Percentiles rank a stretch among this genome's conserved stretches.
Evolutionary conservation across 1,140 invertebrate species (phyloP).

Genomic region (Tribolium castaneum): DNA sequence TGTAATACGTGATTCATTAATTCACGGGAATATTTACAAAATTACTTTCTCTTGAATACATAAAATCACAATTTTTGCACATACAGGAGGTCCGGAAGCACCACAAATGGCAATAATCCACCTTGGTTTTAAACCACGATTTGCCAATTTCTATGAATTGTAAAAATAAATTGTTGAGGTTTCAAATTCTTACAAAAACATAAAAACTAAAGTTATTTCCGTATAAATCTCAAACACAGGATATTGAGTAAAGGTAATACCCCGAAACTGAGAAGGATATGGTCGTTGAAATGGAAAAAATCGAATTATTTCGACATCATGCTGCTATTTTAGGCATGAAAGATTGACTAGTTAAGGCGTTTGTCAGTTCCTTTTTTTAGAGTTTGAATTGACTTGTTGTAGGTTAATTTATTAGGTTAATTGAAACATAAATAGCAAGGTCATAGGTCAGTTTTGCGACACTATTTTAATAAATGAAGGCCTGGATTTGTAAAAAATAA

Average conservation of each 20-base stretch:
- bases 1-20: background rate
- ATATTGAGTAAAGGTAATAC: background rate
- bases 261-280: background rate
- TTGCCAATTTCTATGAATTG: background rate
- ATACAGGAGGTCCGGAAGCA: background rate
- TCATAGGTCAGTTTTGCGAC: slow-evolving; percentile 9
- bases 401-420: slow-evolving; percentile 40
- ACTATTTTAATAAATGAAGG: background rate
- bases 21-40: background rate
- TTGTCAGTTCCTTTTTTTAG: background rate
- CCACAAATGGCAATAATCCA: too few species aligned
- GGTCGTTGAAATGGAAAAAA: background rate
- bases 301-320: background rate
- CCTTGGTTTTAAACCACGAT: too few species aligned
- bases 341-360: background rate
- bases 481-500: background rate
- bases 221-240: background rate
- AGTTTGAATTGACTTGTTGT: slow-evolving; percentile 37
- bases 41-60: background rate
- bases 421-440: slow-evolving; percentile 35
- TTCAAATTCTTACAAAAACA: background rate
- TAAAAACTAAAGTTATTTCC: background rate
- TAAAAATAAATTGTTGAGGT: background rate
- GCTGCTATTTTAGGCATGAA: background rate
- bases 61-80: background rate